Percentiles rank a stretch among this genome's conserved stretches.
These are phyloP conservation scores for Alcedo atthis DNA, from an alignment of 2,797 vertebrate genomes.

Conservation along the genomic window DNA sequence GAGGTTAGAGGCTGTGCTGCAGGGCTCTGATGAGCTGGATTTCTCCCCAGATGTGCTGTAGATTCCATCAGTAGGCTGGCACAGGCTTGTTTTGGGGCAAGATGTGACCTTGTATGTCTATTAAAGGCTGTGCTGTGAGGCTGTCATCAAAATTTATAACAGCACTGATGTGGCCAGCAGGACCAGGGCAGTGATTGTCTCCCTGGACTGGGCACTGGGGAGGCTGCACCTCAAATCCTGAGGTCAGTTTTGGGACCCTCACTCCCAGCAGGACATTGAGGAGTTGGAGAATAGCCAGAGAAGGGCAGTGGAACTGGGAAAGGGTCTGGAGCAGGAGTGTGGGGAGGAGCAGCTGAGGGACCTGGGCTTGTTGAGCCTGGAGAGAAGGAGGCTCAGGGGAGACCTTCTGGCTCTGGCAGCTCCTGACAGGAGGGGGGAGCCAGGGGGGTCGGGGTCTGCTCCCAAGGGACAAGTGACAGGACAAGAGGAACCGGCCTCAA, in stretches of 20 bases:
- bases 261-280: background rate
- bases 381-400: no score
- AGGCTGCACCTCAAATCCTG: background rate
- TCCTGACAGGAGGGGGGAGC: no score
- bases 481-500: no score
- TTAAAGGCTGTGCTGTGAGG: background rate
- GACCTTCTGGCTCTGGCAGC: no score
- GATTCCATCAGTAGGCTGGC: background rate
- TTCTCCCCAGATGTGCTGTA: fast-evolving
- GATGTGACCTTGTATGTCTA: background rate
- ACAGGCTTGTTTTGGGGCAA: conserved; percentile 9
- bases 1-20: no score
- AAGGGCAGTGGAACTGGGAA: background rate
- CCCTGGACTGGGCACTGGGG: background rate
- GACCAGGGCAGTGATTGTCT: background rate
- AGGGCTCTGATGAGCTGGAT: background rate
- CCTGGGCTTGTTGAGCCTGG: no score
- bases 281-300: background rate
- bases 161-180: background rate
- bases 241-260: background rate
- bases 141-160: background rate
- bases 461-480: no score
- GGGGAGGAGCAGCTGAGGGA: no score
- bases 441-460: no score
- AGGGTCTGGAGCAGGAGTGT: no score